Base-by-base conservation (phyloP, 1,140 invertebrate genomes). In the Drosophila teissieri region DNA sequence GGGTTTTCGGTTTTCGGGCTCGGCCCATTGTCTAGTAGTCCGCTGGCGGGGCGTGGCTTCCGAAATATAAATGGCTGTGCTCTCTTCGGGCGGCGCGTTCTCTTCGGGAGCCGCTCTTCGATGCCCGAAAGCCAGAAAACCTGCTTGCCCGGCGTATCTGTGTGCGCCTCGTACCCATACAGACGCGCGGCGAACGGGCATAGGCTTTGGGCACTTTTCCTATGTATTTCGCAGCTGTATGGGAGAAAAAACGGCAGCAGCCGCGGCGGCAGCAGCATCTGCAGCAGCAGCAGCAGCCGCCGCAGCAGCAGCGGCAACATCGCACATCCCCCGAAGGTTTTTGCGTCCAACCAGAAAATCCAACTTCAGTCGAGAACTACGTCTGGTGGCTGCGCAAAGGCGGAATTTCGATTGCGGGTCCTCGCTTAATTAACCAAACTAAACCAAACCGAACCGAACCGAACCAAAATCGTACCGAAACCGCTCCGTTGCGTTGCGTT, bases 341-440 rank as follows among this genome's bases (percentile, higher is more conserved):
- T 91, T 90, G 80, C 72, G 90, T 85, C 90, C 90, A 91, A 91
- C 83, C 85, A 90, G 90, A 91, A 91, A 91, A 91, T 90, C 80
- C 78, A 84, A 91, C 64, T 91, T 91, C 90, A 91, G 86, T 91
- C 86, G 90, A 91, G 88, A 91, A 91, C 83, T 91, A 91, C 90
- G 83, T 91, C 90, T 91, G 64, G 86, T 91, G 83, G 80, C 90
- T 91, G 83, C 88, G 89, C 90, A 85, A 91, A 91, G 90, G 86
- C 83, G 86, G 69, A 85, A 81, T 82, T 82, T 91, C 78, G 76
- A 75, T 91, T 91, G 83, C 90, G 90, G 90, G 90, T 90, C 77
- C 80, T 84, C 73, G 69, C 70, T 78, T 78, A 78, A 69, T 46
- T 62, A 70, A 80, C 79, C 73, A 70, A 79, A 76, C 68, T 63